Conservation (phyloP, 2,113 vertebrate genomes). For the Dromiciops gliroides region DNA sequence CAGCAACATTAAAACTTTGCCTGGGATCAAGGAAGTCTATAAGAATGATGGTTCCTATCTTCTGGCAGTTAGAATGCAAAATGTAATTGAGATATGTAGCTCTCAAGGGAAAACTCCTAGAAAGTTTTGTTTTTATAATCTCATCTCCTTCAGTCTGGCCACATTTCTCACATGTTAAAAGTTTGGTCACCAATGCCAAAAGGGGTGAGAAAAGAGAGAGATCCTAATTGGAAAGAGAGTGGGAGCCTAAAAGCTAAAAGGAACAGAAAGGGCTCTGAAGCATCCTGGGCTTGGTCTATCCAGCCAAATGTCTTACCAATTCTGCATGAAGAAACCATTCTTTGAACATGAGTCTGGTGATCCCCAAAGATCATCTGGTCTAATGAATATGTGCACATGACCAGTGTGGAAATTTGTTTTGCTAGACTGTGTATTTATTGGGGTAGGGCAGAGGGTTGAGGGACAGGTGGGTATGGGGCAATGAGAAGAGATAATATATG, state of each 20-base stretch:
- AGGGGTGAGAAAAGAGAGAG: background rate
- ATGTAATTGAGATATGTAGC: background rate
- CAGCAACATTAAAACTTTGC: background rate
- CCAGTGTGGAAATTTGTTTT: background rate
- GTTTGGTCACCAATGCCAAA: background rate
- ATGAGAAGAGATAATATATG: background rate
- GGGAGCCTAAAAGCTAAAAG: background rate
- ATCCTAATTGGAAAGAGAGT: background rate
- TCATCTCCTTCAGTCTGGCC: background rate
- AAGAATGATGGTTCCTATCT: background rate
- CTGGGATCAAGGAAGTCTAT: background rate
- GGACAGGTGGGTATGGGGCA: background rate
- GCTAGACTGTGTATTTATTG: background rate
- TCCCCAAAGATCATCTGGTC: background rate
- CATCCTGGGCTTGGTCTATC: background rate
- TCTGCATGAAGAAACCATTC: background rate
- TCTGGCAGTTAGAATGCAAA: background rate
- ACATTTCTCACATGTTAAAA: background rate
- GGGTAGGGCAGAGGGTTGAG: no score
- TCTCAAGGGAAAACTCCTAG: background rate
- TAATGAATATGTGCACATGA: background rate
- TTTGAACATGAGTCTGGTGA: background rate
- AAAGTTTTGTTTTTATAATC: background rate
- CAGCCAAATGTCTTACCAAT: background rate
- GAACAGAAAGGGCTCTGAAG: background rate